Evolutionary conservation across 2,888 invertebrate genomes (phyloP), one percentile per base, ranked within the genome.

Genomic region (Loripinus fragilis): DNA sequence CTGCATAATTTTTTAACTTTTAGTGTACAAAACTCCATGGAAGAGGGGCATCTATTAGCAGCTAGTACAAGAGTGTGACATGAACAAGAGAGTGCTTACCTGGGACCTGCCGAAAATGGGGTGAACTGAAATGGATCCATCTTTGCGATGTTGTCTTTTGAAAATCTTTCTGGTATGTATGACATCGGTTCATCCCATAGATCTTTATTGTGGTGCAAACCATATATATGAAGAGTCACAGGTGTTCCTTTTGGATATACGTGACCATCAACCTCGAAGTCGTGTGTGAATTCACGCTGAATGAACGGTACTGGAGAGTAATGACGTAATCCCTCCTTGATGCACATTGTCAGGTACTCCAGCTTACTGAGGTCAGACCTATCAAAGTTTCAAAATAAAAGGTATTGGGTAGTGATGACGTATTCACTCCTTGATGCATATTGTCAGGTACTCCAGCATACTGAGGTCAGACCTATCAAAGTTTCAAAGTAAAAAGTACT

Each of bases 41-140:
- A n/a, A n/a, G n/a, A n/a, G n/a, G n/a, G n/a, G n/a, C n/a, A n/a
- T n/a, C n/a, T n/a, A n/a, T n/a, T n/a, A n/a, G n/a, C n/a, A n/a
- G n/a, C n/a, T n/a, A n/a, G n/a, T n/a, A n/a, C n/a, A n/a, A n/a
- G n/a, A n/a, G n/a, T n/a, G n/a, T n/a, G n/a, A n/a, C n/a, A n/a
- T n/a, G n/a, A n/a, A n/a, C n/a, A n/a, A n/a, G n/a, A n/a, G n/a
- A n/a, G n/a, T n/a, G 20, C 45, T 45, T 35, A 89, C 89, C 89
- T 80, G 50, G 89, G 89, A 28, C 90, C 90, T 15, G 91, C 91
- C n/a, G 91, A 90, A 69, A 91, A 91, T 20, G 91, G 91, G 7
- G 88, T 70, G 78, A 88, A 91, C 15, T 86, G 79, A 68, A 79
- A 90, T 12, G 78, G 70, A 66, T 91, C 86, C 80, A 80, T 85